Evolutionary conservation across 1,140 invertebrate species (phyloP).

Genomic region (Drosophila oshimai): DNA sequence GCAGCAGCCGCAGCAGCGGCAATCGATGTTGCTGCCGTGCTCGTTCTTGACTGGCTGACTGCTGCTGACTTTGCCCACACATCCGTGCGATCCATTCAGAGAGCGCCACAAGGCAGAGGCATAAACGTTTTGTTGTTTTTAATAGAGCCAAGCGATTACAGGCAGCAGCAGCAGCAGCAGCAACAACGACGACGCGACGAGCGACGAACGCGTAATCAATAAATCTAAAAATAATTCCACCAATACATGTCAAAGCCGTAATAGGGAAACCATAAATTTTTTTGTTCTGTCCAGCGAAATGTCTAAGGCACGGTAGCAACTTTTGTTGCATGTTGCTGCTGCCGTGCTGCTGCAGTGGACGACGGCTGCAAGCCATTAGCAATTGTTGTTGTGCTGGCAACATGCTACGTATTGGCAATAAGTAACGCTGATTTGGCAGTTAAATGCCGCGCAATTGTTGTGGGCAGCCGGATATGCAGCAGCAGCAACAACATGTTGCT

Average conservation of each 20-base stretch:
- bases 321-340: slow-evolving; percentile 63
- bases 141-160: slow-evolving; percentile 77
- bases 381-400: slow-evolving; percentile 68
- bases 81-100: slow-evolving; percentile 44
- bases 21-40: slow-evolving; percentile 24
- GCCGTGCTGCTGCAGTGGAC: slow-evolving; percentile 17
- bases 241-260: slow-evolving; percentile 82
- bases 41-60: slow-evolving; percentile 13
- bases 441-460: slow-evolving; percentile 61
- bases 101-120: slow-evolving; percentile 67
- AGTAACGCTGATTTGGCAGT: slow-evolving; percentile 81
- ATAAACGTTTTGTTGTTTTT: slow-evolving; percentile 79
- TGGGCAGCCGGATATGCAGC: slow-evolving; percentile 69
- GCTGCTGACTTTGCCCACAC: slow-evolving; percentile 63
- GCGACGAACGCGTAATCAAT: slow-evolving; percentile 78
- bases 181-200: slow-evolving; percentile 54
- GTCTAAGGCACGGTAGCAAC: slow-evolving; percentile 68
- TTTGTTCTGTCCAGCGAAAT: slow-evolving; percentile 76
- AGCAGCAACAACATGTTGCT: slow-evolving; percentile 66
- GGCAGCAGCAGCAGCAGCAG: slow-evolving; percentile 32
- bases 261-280: slow-evolving; percentile 82
- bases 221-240: slow-evolving; percentile 83
- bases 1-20: not conserved
- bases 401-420: slow-evolving; percentile 76
- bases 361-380: slow-evolving; percentile 62